Conservation (phyloP, 2,888 invertebrate species). For the Nomada hirtipes region DNA sequence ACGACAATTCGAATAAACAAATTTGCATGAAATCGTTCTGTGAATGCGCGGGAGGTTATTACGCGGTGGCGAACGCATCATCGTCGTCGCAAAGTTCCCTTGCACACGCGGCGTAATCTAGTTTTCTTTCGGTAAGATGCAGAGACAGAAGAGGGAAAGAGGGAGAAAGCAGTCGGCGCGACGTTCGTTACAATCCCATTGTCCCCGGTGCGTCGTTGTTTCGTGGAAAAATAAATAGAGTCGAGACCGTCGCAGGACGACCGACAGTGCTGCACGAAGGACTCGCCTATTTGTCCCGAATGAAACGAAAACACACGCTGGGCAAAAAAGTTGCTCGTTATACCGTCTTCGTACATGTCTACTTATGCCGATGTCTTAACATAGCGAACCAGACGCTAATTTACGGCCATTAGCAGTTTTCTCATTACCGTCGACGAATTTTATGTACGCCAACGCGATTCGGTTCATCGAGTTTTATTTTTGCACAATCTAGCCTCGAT, state of each 20-base stretch:
- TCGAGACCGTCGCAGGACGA: conserved; percentile 14
- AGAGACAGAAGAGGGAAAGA: conserved; percentile 3
- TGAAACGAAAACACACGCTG: conserved; percentile 49
- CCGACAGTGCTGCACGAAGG: conserved; percentile 22
- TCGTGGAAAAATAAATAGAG: conserved; percentile 48
- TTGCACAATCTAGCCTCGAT: neutral
- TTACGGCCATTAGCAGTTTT: conserved; percentile 20
- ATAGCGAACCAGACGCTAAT: neutral
- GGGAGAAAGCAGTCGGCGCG: conserved; percentile 2
- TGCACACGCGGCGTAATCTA: conserved; percentile 18
- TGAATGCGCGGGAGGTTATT: neutral
- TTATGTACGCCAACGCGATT: neutral
- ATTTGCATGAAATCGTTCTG: conserved; percentile 11
- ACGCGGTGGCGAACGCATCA: neutral
- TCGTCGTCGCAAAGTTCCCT: conserved; percentile 1
- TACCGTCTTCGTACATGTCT: conserved; percentile 2
- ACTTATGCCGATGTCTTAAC: neutral
- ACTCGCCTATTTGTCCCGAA: conserved; percentile 46
- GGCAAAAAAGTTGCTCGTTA: conserved; percentile 39
- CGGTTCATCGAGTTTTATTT: neutral
- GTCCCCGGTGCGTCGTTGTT: conserved; percentile 21
- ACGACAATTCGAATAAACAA: conserved; percentile 3
- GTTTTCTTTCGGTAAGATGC: conserved; percentile 37
- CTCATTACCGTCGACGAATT: conserved; percentile 4
- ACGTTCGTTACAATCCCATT: conserved; percentile 45